A percentile compares a stretch with the other conserved stretches of the same genome.
phyloP scores from a whole-genome alignment of 2,888 invertebrate genomes.

The Pseudeuparius sepicola region DNA sequence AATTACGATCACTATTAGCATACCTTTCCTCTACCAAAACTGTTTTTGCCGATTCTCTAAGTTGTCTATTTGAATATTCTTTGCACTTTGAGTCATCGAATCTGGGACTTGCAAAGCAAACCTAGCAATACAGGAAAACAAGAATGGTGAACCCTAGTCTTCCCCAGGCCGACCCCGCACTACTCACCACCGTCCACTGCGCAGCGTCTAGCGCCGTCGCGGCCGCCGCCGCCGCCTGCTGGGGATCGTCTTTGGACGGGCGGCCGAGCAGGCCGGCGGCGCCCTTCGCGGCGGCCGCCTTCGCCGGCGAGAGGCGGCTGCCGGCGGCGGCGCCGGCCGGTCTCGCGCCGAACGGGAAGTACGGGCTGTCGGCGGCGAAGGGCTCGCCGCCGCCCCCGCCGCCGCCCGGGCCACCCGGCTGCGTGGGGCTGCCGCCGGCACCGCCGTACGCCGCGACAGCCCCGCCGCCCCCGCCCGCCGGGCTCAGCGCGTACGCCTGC shows the following conservation, averaged over 20 bases:
- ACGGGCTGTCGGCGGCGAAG: constrained; percentile 50
- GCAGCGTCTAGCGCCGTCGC: constrained; percentile 35
- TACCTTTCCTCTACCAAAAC: no score
- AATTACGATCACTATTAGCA: no score
- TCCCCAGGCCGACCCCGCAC: no score
- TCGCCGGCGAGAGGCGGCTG: constrained; percentile 38
- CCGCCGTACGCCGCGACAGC: constrained; percentile 39
- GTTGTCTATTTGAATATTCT: no score
- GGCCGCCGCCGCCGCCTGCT: constrained; percentile 25
- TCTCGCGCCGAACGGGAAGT: constrained; percentile 55
- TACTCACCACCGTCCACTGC: constrained; percentile 39
- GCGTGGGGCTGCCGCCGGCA: constrained; percentile 39
- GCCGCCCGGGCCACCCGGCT: no score
- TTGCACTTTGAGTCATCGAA: no score
- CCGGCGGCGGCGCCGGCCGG: no score
- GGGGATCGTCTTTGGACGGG: constrained; percentile 20
- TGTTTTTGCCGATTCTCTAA: no score
- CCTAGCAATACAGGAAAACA: no score
- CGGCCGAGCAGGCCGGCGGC: constrained; percentile 26
- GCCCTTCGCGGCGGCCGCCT: constrained; percentile 48
- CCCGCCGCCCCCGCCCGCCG: no score
- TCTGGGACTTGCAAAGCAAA: no score
- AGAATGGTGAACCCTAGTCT: no score
- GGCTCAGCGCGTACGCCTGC: constrained; percentile 40
- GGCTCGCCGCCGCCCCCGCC: constrained; percentile 48